These are phyloP conservation scores for Drosophila mettleri DNA, from an alignment of 2,888 invertebrate genomes.

Conservation along the genomic window DNA sequence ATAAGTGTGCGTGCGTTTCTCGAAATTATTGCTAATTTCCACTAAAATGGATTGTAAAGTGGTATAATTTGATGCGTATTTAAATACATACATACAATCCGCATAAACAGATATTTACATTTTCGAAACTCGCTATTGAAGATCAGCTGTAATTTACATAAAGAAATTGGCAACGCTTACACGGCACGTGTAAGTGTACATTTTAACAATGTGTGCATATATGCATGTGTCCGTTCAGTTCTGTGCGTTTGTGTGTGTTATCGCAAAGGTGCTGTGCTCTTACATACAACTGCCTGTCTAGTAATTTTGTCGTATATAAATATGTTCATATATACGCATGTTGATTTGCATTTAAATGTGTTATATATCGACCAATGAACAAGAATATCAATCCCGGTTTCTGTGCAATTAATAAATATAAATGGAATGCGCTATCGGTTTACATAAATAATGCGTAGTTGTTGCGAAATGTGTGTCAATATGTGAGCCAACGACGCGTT, in stretches of 20 bases:
- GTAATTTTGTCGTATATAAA: slow-evolving; percentile 16
- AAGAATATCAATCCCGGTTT: slow-evolving; percentile 20
- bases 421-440: slow-evolving; percentile 38
- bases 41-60: slow-evolving; percentile 64
- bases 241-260: slow-evolving; percentile 39
- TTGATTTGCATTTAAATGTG: slow-evolving; percentile 48
- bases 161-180: slow-evolving; percentile 62
- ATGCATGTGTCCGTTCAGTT: slow-evolving; percentile 18
- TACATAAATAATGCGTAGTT: slow-evolving; percentile 60
- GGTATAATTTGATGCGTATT: slow-evolving; percentile 58
- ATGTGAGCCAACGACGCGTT: slow-evolving; percentile 52
- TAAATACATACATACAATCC: slow-evolving; percentile 25
- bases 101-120: slow-evolving; percentile 6
- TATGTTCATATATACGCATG: slow-evolving; percentile 14
- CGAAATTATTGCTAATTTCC: slow-evolving; percentile 73
- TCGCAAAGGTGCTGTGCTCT: slow-evolving; percentile 41
- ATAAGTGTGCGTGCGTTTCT: slow-evolving; percentile 67
- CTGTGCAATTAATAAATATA: slow-evolving; percentile 42
- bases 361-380: slow-evolving; percentile 23
- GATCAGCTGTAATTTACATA: slow-evolving; percentile 72
- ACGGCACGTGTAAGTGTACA: slow-evolving; percentile 62
- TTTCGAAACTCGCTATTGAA: slow-evolving; percentile 16
- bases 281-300: slow-evolving; percentile 8
- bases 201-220: slow-evolving; percentile 32
- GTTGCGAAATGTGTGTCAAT: slow-evolving; percentile 73